phyloP scores from a whole-genome alignment of 2,797 vertebrate species.

The Melanitta fusca region DNA sequence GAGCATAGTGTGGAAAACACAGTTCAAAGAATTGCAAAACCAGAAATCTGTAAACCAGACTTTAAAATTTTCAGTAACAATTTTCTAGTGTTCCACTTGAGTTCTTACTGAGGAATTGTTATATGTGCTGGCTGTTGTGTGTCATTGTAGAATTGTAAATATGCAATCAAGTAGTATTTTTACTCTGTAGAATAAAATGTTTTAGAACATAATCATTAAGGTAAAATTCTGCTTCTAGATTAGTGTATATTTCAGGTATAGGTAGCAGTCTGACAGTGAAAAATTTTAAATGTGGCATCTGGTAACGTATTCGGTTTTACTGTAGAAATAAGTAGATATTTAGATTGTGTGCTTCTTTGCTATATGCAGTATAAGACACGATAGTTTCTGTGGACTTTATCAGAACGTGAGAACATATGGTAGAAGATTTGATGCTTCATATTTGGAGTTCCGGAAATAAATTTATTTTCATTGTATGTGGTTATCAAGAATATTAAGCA shows the following conservation, averaged over 20 bases:
- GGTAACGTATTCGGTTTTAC: not conserved
- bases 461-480: not conserved
- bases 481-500: conserved; percentile 6
- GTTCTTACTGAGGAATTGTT: not conserved
- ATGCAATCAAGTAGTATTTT: not conserved
- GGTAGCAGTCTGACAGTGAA: not conserved
- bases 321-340: not conserved
- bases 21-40: conserved; percentile 28
- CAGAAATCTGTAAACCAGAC: conserved; percentile 3
- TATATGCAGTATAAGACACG: not conserved
- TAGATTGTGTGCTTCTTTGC: not conserved
- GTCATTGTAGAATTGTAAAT: not conserved
- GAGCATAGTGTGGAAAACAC: conserved; percentile 12
- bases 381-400: not conserved
- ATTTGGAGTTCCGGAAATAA: not conserved
- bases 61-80: not conserved
- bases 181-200: not conserved
- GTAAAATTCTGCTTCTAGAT: not conserved
- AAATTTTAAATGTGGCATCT: not conserved
- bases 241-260: not conserved
- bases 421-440: not conserved
- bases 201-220: not conserved
- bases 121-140: not conserved
- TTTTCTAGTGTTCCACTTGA: not conserved
- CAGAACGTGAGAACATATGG: not conserved